Evolutionary conservation across 2,888 invertebrate species (phyloP), one percentile per base, ranked within the genome.

Genomic region (Physocephala rufipes): DNA sequence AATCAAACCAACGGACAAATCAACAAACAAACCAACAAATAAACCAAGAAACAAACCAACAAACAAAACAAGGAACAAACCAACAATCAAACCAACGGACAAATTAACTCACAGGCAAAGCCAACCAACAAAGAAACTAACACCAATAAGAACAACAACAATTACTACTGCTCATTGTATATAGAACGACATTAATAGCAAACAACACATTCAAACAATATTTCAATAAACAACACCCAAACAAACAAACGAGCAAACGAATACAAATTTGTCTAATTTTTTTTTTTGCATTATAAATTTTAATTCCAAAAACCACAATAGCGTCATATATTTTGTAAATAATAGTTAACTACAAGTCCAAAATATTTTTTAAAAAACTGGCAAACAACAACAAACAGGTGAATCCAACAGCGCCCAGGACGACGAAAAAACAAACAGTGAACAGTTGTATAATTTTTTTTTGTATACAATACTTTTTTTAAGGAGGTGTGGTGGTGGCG

Each of bases 361-460:
- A 21, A 53, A 53, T 21, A n/a, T n/a, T 36, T 7, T 36, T 36
- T 36, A 36, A 36, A 36, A 4, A 36, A 36, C 4, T 9, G 9
- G 9, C 4, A 36, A 36, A 36, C 36, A 36, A 7, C 36, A 36
- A 36, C 36, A 4, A 36, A 36, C 36, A 36, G 9, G 9, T 36
- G 9, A 59, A 59, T 26, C 58, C 51, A 58, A 58, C 58, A 58
- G 4, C 58, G 24, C 7, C 15, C 43, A 19, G n/a, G 9, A 63
- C 43, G 21, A 43, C n/a, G 13, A 16, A 15, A 43, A 63, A 43
- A 12, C 45, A 16, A 45, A 63, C 24, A 21, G 24, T 7, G 21
- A 61, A 61, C 61, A 61, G 4, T 19, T 36, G 2, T 24, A n/a
- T 26, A 26, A 61, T 51, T 19, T 21, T 36, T 36, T 36, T 36